Evolutionary conservation across 2,113 vertebrate genomes (phyloP).

Genomic region (Lamprologus sp.): DNA sequence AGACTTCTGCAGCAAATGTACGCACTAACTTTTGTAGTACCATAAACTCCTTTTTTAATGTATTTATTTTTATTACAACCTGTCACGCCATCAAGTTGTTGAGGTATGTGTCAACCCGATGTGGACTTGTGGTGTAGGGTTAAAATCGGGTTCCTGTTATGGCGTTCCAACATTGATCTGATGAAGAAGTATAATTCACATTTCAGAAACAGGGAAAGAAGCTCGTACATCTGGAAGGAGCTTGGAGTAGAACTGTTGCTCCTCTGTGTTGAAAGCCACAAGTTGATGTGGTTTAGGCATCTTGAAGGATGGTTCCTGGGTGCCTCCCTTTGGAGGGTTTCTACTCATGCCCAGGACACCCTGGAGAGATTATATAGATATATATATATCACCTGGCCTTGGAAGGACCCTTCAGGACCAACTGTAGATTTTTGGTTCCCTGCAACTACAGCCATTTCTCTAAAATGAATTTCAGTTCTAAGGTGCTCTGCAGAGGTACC

Average conservation of each 20-base stretch:
- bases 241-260: background rate
- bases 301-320: background rate
- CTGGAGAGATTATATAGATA: background rate
- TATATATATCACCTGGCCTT: background rate
- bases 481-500: background rate
- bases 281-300: background rate
- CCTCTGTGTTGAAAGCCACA: background rate
- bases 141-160: accelerated
- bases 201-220: background rate
- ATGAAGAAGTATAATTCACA: background rate
- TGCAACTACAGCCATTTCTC: background rate
- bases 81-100: background rate
- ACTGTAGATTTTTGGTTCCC: background rate
- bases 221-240: background rate
- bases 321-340: accelerated
- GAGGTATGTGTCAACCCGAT: background rate
- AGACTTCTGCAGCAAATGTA: background rate
- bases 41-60: background rate
- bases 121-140: background rate
- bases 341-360: background rate
- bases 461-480: background rate
- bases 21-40: accelerated
- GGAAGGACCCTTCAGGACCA: background rate
- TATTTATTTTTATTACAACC: background rate
- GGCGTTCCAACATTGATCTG: accelerated